Evolutionary conservation across 2,888 invertebrate genomes (phyloP).

Genomic region (Scaptomyza polygonia): DNA sequence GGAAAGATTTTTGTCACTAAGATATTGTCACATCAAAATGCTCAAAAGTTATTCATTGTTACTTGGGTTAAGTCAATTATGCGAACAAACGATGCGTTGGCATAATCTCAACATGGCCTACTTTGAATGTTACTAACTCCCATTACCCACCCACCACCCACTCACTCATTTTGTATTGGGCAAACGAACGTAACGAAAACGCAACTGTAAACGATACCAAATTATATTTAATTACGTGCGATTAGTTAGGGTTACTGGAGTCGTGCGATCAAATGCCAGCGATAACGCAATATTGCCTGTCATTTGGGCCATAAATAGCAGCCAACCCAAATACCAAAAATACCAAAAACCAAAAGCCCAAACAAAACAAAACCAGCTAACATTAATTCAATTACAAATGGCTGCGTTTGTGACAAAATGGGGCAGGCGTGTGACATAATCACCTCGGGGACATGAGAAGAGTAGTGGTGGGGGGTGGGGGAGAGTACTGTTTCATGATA

Average conservation of each 20-base stretch:
- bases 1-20: neutral
- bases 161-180: conserved; percentile 10
- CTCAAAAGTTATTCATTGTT: neutral
- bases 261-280: conserved; percentile 79
- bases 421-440: conserved; percentile 78
- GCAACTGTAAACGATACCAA: conserved; percentile 80
- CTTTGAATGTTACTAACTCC: conserved; percentile 23
- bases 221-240: conserved; percentile 83
- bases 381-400: conserved; percentile 82
- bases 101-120: conserved; percentile 55
- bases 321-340: conserved; percentile 10
- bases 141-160: no score
- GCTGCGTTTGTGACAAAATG: conserved; percentile 63
- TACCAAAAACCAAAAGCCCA: neutral
- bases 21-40: conserved; percentile 24
- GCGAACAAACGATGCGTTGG: conserved; percentile 53
- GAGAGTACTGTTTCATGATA: no score
- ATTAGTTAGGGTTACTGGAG: conserved; percentile 83
- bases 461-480: no score
- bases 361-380: conserved; percentile 24
- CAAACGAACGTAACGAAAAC: conserved; percentile 22
- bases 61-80: conserved; percentile 53
- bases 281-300: conserved; percentile 72
- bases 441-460: conserved; percentile 33
- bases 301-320: conserved; percentile 67